Evolutionary conservation across 2,113 vertebrate species (phyloP).

Genomic region (Microtus ochrogaster): DNA sequence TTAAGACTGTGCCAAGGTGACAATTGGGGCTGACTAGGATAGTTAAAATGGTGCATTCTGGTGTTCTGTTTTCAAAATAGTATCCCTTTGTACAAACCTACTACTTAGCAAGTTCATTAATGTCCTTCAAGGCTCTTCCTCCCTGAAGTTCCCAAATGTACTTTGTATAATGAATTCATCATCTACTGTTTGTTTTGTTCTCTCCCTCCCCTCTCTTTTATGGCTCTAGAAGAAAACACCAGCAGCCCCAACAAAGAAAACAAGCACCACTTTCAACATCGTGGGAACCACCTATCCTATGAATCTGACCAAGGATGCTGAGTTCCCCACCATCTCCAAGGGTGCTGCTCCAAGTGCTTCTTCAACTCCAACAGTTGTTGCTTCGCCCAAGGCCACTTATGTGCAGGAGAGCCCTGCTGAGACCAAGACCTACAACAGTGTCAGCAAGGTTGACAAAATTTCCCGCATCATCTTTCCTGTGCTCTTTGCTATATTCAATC

Average conservation of each 20-base stretch:
- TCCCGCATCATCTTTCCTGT: slow-evolving; percentile 99
- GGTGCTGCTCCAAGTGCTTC: slow-evolving; percentile 86
- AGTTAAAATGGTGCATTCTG: background rate
- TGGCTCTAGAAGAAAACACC: slow-evolving; percentile 95
- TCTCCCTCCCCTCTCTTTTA: slow-evolving; percentile 11
- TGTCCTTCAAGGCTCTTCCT: slow-evolving; percentile 9
- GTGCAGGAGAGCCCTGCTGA: slow-evolving; percentile 94
- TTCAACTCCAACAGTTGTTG: slow-evolving; percentile 78
- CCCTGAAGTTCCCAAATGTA: background rate
- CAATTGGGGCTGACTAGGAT: background rate
- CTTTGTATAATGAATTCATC: slow-evolving; percentile 3
- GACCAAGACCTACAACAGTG: slow-evolving; percentile 98
- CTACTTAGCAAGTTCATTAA: slow-evolving; percentile 41
- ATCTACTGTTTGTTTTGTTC: slow-evolving; percentile 57
- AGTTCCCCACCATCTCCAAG: slow-evolving; percentile 95
- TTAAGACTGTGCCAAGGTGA: background rate
- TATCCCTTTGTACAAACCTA: slow-evolving; percentile 30
- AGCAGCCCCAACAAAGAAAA: slow-evolving; percentile 93
- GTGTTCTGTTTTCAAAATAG: slow-evolving; percentile 29
- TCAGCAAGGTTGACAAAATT: slow-evolving; percentile 99
- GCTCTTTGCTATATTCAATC: slow-evolving; percentile 98
- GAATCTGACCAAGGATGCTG: slow-evolving; percentile 95
- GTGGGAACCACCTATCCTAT: slow-evolving; percentile 98
- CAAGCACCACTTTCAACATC: slow-evolving; percentile 99
- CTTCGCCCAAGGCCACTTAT: slow-evolving; percentile 87